These are phyloP conservation scores for Phodopus roborovskii DNA, from an alignment of 2,113 vertebrate species.

Conservation along the genomic window DNA sequence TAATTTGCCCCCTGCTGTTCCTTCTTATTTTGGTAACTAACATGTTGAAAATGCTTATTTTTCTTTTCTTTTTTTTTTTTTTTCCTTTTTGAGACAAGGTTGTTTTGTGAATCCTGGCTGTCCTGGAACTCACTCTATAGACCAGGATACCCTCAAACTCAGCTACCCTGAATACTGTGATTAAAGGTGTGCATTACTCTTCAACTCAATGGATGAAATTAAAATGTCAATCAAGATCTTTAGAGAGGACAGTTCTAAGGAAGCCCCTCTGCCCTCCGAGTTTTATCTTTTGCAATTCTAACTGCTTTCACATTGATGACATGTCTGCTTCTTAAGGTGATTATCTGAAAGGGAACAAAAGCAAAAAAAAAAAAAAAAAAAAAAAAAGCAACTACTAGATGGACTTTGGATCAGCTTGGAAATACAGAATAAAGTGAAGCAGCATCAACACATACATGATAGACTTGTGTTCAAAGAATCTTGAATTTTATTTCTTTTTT, in stretches of 20 bases:
- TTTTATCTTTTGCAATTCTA: background rate
- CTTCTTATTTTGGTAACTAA: constrained; percentile 42
- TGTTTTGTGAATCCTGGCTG: background rate
- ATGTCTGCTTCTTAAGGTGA: background rate
- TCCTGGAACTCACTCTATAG: background rate
- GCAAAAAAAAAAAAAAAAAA: background rate
- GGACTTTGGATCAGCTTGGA: background rate
- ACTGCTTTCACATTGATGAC: background rate
- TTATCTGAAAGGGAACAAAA: background rate
- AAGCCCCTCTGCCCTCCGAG: background rate
- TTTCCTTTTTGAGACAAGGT: background rate
- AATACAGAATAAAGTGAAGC: background rate
- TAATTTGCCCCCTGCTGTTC: constrained; percentile 43
- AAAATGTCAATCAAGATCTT: background rate
- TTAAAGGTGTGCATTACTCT: background rate
- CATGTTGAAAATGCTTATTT: background rate
- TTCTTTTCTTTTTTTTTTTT: too few relatives aligned
- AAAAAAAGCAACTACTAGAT: background rate
- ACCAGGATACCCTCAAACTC: background rate
- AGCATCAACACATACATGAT: background rate
- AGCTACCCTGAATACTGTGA: background rate
- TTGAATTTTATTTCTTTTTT: background rate
- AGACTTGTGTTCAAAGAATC: background rate
- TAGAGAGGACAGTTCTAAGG: background rate
- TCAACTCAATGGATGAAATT: constrained; percentile 35